Evolutionary conservation across 1,140 invertebrate genomes (phyloP).

Genomic region (Araneus ventricosus): DNA sequence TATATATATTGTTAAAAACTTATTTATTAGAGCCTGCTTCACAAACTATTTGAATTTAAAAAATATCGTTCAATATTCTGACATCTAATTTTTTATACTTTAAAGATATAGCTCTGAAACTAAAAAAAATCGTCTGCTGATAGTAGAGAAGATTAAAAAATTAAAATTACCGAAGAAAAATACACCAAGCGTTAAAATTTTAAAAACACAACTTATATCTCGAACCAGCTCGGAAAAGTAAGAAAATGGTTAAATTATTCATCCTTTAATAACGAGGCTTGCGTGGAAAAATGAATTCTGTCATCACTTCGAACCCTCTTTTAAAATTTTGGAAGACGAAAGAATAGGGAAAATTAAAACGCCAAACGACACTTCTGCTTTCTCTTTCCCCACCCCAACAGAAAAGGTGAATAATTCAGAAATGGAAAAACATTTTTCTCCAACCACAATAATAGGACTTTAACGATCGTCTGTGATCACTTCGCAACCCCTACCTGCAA

Average conservation of each 20-base stretch:
- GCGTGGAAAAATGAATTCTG: neutral
- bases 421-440: slow-evolving; percentile 21
- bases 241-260: neutral
- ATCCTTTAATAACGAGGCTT: neutral
- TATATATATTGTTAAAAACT: too few species aligned
- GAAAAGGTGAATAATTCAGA: slow-evolving; percentile 22
- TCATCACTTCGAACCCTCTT: neutral
- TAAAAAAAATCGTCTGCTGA: neutral
- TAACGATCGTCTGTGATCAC: slow-evolving; percentile 11
- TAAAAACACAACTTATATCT: neutral
- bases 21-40: too few species aligned
- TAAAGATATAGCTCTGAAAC: too few species aligned
- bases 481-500: neutral
- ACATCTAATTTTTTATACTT: too few species aligned
- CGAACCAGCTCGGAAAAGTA: neutral
- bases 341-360: slow-evolving; percentile 19
- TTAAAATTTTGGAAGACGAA: slow-evolving; percentile 14
- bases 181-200: neutral
- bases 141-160: neutral
- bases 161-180: neutral
- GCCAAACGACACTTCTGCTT: slow-evolving; percentile 1
- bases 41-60: too few species aligned
- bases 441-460: neutral
- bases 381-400: neutral
- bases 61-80: too few species aligned